Evolutionary conservation across 2,888 invertebrate genomes (phyloP), one percentile per base, ranked within the genome.

Genomic region (Metalampra italica): DNA sequence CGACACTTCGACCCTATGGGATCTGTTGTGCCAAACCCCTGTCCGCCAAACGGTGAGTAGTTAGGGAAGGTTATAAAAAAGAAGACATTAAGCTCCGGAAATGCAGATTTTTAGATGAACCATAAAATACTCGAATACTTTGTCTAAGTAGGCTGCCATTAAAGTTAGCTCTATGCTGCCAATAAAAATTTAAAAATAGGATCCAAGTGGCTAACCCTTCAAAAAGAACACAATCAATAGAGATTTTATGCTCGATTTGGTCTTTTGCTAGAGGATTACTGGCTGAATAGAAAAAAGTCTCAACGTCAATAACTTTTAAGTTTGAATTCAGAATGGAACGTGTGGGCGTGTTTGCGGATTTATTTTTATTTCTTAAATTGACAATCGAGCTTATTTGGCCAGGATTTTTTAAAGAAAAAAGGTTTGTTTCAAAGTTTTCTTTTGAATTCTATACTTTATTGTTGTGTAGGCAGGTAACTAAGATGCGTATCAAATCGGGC

Each of bases 161-260:
- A n/a, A n/a, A n/a, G n/a, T n/a, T n/a, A n/a, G n/a, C n/a, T n/a
- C n/a, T n/a, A n/a, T n/a, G n/a, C n/a, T n/a, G n/a, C n/a, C n/a
- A n/a, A n/a, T 22, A 5, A 22, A 5, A 22, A 3, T 22, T 22
- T 22, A 22, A 22, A 22, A 22, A 22, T 22, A 22, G n/a, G 5
- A 22, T 22, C 2, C 2, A 22, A 22, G 22, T 22, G 22, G 22
- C 22, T 22, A 67, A 63, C 58, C 59, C 60, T 65, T 66, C 59
- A 42, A 32, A 40, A 44, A 13, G 49, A 29, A 42, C 46, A 59
- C 57, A 62, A 64, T 64, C 61, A 60, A 68, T 71, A 54, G 56
- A 63, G 56, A 63, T 65, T 68, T 56, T 54, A 62, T 51, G 62
- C 67, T 61, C 63, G 65, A 73, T 73, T 62, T 55, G 55, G 34